Conservation (phyloP, 1,140 invertebrate species). For the Drosophila pseudoobscura region DNA sequence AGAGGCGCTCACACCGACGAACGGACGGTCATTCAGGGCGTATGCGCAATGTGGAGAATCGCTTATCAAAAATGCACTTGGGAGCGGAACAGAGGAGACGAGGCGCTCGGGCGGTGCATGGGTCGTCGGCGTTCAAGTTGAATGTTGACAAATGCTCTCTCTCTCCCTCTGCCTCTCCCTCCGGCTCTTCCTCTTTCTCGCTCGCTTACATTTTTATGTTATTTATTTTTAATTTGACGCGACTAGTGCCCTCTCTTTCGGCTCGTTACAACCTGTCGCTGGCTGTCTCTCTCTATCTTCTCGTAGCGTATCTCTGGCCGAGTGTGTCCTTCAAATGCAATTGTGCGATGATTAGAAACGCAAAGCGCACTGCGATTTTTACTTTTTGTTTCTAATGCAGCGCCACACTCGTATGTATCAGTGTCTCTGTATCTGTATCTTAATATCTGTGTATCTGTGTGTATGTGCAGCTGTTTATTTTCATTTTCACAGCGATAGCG, state of each 20-base stretch:
- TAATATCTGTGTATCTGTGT: slow-evolving; percentile 3
- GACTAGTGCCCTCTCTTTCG: slow-evolving; percentile 12
- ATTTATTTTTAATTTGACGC: slow-evolving; percentile 76
- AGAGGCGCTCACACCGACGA: not conserved
- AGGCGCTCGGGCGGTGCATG: slow-evolving; percentile 2
- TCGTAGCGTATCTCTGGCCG: not conserved
- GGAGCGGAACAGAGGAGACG: not conserved
- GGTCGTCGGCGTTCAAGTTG: slow-evolving; percentile 78
- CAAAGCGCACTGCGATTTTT: slow-evolving; percentile 66
- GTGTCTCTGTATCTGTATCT: not conserved
- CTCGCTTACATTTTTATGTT: slow-evolving; percentile 16
- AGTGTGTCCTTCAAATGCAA: slow-evolving; percentile 82
- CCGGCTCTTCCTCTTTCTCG: slow-evolving; percentile 20
- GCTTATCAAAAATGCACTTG: slow-evolving; percentile 68
- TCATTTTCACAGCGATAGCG: slow-evolving; percentile 73
- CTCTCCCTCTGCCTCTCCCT: slow-evolving; percentile 18
- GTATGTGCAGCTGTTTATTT: slow-evolving; percentile 72
- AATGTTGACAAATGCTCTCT: slow-evolving; percentile 56
- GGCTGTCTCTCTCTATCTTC: not conserved
- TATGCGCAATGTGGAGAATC: slow-evolving; percentile 71
- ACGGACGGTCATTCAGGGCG: slow-evolving; percentile 42
- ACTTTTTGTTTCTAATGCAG: slow-evolving; percentile 75
- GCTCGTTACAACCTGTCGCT: not conserved
- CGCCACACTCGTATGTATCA: not conserved
- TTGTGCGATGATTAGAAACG: slow-evolving; percentile 81